Evolutionary conservation across 2,797 vertebrate species (phyloP), one percentile per base, ranked within the genome.

Genomic region (Acanthurus leucopareius): DNA sequence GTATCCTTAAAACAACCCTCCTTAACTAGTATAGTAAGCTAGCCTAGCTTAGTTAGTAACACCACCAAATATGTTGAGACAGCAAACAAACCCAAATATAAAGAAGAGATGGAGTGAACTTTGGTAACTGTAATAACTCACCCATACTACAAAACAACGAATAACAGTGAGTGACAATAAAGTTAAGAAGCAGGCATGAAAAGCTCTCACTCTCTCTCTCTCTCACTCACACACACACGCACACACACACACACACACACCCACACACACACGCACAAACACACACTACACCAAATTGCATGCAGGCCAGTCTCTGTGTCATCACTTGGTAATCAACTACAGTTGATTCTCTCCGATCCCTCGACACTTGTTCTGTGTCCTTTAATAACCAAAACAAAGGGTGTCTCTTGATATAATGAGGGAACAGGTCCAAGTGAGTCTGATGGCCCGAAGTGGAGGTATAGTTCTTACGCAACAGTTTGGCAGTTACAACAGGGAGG

Each of bases 261-360:
- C 19, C 48, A 38, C 56, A 63, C 22, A 58, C 61, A 54, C 72
- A 64, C 38, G 52, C 40, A 32, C 51, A 35, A 48, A 65, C 28
- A 60, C 63, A 57, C 42, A 35, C 73, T 16, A 66, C 51, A 35
- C 45, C 76, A 10, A 54, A 67, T 58, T 77, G 58, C 56, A 59
- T 74, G 73, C 47, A 79, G 66, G 61, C 57, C 14, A 22, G 51
- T 73, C 69, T 66, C 17, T 10, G 54, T 87, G 76, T 91, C 91
- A 87, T 75, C 86, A 84, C 85, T 69, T 82, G 47, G 28, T 86
- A 82, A 92, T 90, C 78, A 87, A 42, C 56, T 51, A 35, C 60
- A 80, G 63, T 44, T 65, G 11, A 58, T 85, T 83, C 7, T 38
- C 58, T 73, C 45, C 22, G 0, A 54, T 82, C 84, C 60, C 42